A percentile compares a stretch with the other conserved stretches of the same genome.
Conservation (phyloP, 2,113 vertebrate species). For the Diphyllodes magnificus region DNA sequence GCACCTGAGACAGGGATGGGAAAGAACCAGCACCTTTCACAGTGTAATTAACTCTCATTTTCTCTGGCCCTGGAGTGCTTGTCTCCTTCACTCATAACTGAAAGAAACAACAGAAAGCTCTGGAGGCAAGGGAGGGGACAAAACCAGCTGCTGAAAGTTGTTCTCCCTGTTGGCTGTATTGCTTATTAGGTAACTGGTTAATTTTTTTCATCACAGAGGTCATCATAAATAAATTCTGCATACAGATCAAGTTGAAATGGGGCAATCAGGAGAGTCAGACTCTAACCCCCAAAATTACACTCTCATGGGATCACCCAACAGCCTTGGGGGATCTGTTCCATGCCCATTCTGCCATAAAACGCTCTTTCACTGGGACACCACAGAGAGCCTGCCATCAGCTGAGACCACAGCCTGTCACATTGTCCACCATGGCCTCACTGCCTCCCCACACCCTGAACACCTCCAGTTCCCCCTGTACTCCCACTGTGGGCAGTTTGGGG, state of each 20-base stretch:
- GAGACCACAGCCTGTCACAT: not conserved
- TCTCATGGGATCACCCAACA: not conserved
- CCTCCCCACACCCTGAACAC: not conserved
- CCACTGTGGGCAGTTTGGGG: not conserved
- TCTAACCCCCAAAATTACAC: not conserved
- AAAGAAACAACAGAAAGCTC: slow-evolving; percentile 25
- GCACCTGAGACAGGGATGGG: not conserved
- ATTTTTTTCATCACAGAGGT: not conserved
- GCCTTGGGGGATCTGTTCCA: not conserved
- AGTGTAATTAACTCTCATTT: slow-evolving; percentile 12
- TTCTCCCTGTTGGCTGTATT: not conserved
- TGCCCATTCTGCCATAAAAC: not conserved
- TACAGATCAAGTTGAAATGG: not conserved
- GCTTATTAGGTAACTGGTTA: not conserved
- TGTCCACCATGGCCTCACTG: not conserved
- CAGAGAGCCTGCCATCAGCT: not conserved
- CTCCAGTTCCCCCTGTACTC: not conserved
- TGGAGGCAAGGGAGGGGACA: slow-evolving; percentile 20
- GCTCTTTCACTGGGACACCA: not conserved
- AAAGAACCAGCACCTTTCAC: not conserved
- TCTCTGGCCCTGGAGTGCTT: not conserved
- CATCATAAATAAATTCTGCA: not conserved
- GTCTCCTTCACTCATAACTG: not conserved
- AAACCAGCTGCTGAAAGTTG: not conserved
- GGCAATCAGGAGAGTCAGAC: not conserved